Evolutionary conservation across 2,113 vertebrate species (phyloP).

Genomic region (Seriola dumerili): DNA sequence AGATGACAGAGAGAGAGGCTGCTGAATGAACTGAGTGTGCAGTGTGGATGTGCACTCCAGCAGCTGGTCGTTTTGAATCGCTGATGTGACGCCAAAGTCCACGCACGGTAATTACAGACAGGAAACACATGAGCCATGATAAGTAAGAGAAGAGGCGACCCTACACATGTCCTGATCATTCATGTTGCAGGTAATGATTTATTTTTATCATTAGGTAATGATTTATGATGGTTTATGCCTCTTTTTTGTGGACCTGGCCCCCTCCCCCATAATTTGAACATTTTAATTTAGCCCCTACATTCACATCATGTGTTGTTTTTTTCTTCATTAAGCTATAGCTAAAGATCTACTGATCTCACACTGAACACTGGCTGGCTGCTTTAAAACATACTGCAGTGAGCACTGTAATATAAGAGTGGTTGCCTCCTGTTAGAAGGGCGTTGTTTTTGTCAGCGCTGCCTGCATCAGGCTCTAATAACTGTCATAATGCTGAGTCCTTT

Average conservation of each 20-base stretch:
- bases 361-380: not conserved
- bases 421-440: not conserved
- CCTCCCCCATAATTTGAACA: too few species aligned
- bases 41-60: not conserved
- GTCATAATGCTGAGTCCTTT: conserved; percentile 34
- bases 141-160: not conserved
- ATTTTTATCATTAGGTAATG: too few species aligned
- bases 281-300: not conserved
- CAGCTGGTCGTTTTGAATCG: not conserved
- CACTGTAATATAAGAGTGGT: not conserved
- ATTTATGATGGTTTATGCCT: too few species aligned
- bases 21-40: too few species aligned
- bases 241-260: too few species aligned
- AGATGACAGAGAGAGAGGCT: not conserved
- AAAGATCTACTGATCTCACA: not conserved
- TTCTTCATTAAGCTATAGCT: not conserved
- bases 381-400: conserved; percentile 12
- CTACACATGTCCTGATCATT: not conserved
- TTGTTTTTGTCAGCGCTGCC: conserved; percentile 11
- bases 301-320: not conserved
- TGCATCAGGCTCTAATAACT: conserved; percentile 45
- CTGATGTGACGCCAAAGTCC: not conserved
- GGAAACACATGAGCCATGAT: not conserved
- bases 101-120: not conserved
- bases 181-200: not conserved